Base-by-base conservation (phyloP, 2,888 invertebrate species). In the Melanophora roralis region DNA sequence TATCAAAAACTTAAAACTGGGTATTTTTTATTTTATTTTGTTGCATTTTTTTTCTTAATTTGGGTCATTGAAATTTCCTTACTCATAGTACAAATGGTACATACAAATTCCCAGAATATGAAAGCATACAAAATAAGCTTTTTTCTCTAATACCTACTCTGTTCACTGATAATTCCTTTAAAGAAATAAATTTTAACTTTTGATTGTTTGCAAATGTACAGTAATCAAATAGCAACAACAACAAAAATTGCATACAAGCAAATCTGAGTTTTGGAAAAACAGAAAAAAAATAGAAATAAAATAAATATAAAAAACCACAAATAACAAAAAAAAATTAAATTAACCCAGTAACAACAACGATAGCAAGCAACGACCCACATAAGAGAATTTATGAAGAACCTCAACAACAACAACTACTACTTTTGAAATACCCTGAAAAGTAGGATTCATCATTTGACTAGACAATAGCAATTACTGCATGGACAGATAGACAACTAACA, bases 341-440 rank as follows among this genome's bases (percentile, higher is more conserved):
- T 79, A 71, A 75, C 59, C 71, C 71, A 71, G 49, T 71, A 71
- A 45, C 27, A 75, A 27, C 64, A 65, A 69, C 7, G 14, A 51
- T 49, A 78, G 51, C 43, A 69, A 69, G 57, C 74, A 79, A 74
- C 79, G 53, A 79, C 74, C 71, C 55, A 79, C 65, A 69, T 69
- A 59, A 14, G 62, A 32, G 23, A 45, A 36, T 34, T 53, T 60
- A 34, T 55, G 64, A 71, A 51, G 40, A 55, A 47, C 36, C 38
- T 27, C 53, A 14, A 2, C 12, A 16, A 38, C 51, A 57, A 19
- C 45, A 8, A 34, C 8, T 27, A 51, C 19, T 32, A 32, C 12
- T 9, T 14, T 8, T 16, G 21, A 11, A 14, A 45, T n/a, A 69
- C 5, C 12, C 49, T 40, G 51, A 69, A 62, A 53, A 65, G 74